phyloP scores from a whole-genome alignment of 2,888 invertebrate genomes.

The Mythimna impura region DNA sequence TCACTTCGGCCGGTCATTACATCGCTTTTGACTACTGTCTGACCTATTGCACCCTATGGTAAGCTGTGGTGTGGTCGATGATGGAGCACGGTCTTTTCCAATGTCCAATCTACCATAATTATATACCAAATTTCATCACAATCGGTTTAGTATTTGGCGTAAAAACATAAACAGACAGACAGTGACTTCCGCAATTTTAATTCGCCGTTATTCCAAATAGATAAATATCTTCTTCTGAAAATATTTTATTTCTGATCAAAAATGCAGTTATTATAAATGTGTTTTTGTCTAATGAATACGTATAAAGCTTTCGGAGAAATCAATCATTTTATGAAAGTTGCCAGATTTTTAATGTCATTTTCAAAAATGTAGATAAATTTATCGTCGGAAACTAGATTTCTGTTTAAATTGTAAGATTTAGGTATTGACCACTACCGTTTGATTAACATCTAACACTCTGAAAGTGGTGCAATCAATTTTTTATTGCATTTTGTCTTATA shows the following conservation, averaged over 20 bases:
- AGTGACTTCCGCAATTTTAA: neutral
- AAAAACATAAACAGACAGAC: neutral
- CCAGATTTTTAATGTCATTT: neutral
- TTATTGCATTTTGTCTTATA: neutral
- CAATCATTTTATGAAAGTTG: constrained; percentile 20
- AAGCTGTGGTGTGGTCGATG: too few species aligned
- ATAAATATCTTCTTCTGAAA: neutral
- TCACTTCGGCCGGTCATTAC: too few species aligned
- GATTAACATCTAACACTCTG: neutral
- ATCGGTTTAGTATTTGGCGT: neutral
- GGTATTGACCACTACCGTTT: neutral
- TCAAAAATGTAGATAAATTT: too few species aligned
- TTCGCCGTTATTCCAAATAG: neutral
- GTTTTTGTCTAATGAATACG: neutral
- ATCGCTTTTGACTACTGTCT: too few species aligned
- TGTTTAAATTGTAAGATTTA: neutral
- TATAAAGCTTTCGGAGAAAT: neutral
- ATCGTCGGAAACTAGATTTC: neutral
- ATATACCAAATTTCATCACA: too few species aligned
- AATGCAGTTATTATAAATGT: neutral
- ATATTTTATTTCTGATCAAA: constrained; percentile 6
- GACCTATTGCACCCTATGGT: too few species aligned
- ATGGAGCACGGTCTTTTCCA: too few species aligned
- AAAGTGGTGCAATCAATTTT: constrained; percentile 7
- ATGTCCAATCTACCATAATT: too few species aligned